Conservation (phyloP, 2,888 invertebrate genomes). For the Cephalotes varians region DNA sequence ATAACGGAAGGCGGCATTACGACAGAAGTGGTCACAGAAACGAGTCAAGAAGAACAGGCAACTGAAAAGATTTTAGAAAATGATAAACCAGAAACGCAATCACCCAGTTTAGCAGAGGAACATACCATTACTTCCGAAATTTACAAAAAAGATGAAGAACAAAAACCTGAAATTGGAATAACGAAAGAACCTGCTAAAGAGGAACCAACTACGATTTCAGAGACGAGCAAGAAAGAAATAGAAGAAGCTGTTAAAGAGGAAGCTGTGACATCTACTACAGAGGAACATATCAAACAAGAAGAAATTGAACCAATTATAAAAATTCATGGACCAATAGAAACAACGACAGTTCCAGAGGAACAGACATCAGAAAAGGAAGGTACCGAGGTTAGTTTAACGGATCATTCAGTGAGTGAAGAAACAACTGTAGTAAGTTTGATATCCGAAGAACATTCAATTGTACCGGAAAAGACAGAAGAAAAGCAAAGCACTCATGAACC, state of each 20-base stretch:
- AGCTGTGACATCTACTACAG: slow-evolving; percentile 15
- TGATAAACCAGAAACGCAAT: slow-evolving; percentile 60
- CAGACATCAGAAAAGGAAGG: slow-evolving; percentile 41
- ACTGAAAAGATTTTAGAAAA: slow-evolving; percentile 47
- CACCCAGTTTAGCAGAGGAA: slow-evolving; percentile 60
- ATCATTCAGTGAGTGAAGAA: slow-evolving; percentile 33
- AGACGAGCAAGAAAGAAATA: slow-evolving; percentile 31
- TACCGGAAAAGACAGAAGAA: slow-evolving; percentile 42
- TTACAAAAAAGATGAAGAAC: slow-evolving; percentile 19
- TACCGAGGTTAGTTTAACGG: slow-evolving; percentile 17
- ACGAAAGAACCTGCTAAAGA: slow-evolving; percentile 52
- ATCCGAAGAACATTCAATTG: slow-evolving; percentile 48
- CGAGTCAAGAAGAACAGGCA: slow-evolving; percentile 60
- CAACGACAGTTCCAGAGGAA: slow-evolving; percentile 24
- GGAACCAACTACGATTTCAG: slow-evolving; percentile 6
- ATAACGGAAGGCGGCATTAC: slow-evolving; percentile 42
- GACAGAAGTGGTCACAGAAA: slow-evolving; percentile 54
- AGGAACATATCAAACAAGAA: slow-evolving; percentile 1
- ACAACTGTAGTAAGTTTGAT: slow-evolving; percentile 24
- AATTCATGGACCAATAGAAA: slow-evolving; percentile 36
- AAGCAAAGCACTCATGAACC: slow-evolving; percentile 46
- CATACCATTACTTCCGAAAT: slow-evolving; percentile 55
- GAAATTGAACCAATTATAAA: neutral
- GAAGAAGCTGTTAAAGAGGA: slow-evolving; percentile 35
- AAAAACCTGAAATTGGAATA: slow-evolving; percentile 55